Evolutionary conservation across 2,797 vertebrate species (phyloP).

Genomic region (Arremon brunneinucha): DNA sequence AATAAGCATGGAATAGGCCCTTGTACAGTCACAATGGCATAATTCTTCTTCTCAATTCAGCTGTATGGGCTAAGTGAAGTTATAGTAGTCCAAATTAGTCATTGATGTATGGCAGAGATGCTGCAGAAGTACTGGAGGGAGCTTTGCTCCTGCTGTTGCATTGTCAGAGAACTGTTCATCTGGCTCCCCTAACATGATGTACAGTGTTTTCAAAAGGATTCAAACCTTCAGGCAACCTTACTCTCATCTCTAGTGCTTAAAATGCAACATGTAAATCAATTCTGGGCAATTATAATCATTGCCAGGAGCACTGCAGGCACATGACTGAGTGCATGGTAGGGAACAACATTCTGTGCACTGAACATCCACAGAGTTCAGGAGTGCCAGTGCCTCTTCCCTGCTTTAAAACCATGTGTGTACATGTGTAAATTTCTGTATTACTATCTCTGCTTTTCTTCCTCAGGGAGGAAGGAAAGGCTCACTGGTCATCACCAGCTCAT

Average conservation of each 20-base stretch:
- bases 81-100: neutral
- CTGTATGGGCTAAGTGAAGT: neutral
- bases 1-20: neutral
- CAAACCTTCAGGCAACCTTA: neutral
- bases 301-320: neutral
- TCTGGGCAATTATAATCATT: neutral
- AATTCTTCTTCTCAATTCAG: neutral
- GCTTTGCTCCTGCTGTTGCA: neutral
- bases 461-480: neutral
- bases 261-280: conserved; percentile 17
- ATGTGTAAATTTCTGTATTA: neutral
- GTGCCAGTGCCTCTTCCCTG: fast-evolving
- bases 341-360: neutral
- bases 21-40: neutral
- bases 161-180: neutral
- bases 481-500: neutral
- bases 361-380: neutral
- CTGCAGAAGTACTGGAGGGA: conserved; percentile 34
- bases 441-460: neutral
- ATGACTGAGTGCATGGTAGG: neutral
- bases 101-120: conserved; percentile 18
- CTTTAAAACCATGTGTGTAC: fast-evolving
- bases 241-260: neutral
- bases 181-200: neutral
- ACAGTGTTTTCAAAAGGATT: conserved; percentile 13